Percentiles rank a stretch among this genome's conserved stretches.
These are phyloP conservation scores for Oxytorus armatus DNA, from an alignment of 2,888 invertebrate species.

Conservation along the genomic window DNA sequence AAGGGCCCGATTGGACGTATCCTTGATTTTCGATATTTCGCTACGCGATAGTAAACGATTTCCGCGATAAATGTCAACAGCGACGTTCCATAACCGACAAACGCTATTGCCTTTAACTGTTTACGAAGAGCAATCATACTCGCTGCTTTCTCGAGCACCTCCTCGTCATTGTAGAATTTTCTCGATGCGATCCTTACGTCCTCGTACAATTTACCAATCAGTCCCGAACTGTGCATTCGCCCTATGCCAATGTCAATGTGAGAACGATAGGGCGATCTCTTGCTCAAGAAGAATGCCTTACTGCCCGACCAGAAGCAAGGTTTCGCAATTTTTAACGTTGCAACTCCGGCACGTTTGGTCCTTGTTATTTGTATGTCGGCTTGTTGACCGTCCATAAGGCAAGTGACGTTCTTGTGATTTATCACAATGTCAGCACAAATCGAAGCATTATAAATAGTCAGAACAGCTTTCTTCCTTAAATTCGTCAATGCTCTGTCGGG, in stretches of 20 bases:
- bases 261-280: constrained; percentile 59
- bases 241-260: constrained; percentile 40
- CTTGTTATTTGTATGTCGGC: too few species aligned
- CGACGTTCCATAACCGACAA: constrained; percentile 37
- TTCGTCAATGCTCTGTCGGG: constrained; percentile 6
- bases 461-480: constrained; percentile 25
- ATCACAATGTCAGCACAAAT: constrained; percentile 7
- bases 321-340: background rate
- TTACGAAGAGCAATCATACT: constrained; percentile 12
- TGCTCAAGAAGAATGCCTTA: constrained; percentile 33
- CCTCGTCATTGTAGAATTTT: background rate
- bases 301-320: constrained; percentile 61
- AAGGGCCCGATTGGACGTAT: background rate
- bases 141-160: background rate
- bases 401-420: constrained; percentile 50
- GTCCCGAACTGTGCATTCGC: constrained; percentile 20
- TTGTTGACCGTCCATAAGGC: background rate
- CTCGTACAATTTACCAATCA: constrained; percentile 11
- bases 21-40: background rate
- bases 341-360: too few species aligned
- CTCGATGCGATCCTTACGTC: background rate
- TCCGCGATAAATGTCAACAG: constrained; percentile 42
- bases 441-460: background rate
- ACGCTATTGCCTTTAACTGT: constrained; percentile 20
- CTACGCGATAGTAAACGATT: constrained; percentile 9